These are phyloP conservation scores for Eucidaris tribuloides DNA, from an alignment of 35 echinoderm and acorn worm genomes.

Conservation along the genomic window DNA sequence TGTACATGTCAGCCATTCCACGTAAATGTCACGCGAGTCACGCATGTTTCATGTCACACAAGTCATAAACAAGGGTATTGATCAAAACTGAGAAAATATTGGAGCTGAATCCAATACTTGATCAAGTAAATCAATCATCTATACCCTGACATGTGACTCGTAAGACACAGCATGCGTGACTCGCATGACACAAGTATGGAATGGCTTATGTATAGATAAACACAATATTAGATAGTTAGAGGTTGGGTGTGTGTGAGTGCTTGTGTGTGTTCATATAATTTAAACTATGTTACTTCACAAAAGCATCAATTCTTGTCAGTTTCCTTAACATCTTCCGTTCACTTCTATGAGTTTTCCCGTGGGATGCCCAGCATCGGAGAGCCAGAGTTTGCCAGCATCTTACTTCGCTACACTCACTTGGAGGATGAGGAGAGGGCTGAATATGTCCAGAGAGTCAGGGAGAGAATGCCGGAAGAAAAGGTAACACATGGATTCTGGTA, in stretches of 20 bases:
- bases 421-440: conserved; percentile 72
- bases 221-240: background rate
- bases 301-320: background rate
- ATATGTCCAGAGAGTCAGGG: conserved; percentile 64
- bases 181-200: too few relatives aligned
- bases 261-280: background rate
- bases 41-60: too few relatives aligned
- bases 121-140: too few relatives aligned
- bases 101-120: too few relatives aligned
- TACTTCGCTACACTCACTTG: conserved; percentile 88
- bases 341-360: conserved; percentile 97
- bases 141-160: too few relatives aligned
- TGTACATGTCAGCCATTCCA: too few relatives aligned
- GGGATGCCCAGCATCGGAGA: conserved; percentile 96
- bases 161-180: too few relatives aligned
- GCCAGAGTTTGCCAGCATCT: conserved; percentile 85
- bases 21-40: too few relatives aligned
- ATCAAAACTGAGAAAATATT: too few relatives aligned
- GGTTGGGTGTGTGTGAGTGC: background rate
- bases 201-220: too few relatives aligned
- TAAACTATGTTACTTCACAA: background rate
- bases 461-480: conserved; percentile 82
- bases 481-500: too few relatives aligned
- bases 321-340: conserved; percentile 5
- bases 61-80: too few relatives aligned